Base-by-base conservation (phyloP, 2,888 invertebrate genomes). In the Dryomyza anilis region DNA sequence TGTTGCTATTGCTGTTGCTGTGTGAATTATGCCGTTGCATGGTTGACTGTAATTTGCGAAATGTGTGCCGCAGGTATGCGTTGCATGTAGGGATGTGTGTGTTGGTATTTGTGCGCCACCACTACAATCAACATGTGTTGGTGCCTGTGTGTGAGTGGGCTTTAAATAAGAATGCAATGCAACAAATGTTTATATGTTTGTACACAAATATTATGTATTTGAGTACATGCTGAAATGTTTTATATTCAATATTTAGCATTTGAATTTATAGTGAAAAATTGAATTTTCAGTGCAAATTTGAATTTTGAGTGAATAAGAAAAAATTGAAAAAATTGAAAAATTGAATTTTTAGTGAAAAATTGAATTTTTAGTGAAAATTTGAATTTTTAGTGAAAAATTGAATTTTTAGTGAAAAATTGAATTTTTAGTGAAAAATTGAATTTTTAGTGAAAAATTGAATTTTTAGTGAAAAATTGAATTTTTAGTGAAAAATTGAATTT, bases 1-100 rank as follows among this genome's bases (percentile, higher is more conserved):
- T 19, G 1, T 21, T 21, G 6, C 46, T 8, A 19, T 45, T 8
- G 45, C 45, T 45, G 14, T 16, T 3, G 16, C 10, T 21, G 46
- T 4, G n/a, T 21, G 10, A 21, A 10, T 12, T 12, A n/a, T 7
- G 45, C 25, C 19, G 4, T 58, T 27, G 57, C 57, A 58, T 58
- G 57, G 45, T 33, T 58, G 57, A 12, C 57, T 45, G 19, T 45
- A 58, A 43, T 58, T 58, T 58, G 57, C 25, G 19, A 55, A 33
- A 30, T 30, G 30, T 53, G 23, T 57, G 43, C 43, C 57, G 21
- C 57, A 57, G 45, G 45, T 58, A 19, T 43, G 45, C 25, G 16
- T 25, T 14, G 23, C 48, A 12, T 10, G 46, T 14, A 25, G 21
- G 48, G 23, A 12, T 48, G 48, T 21, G 7, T 10, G 12, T 30